Evolutionary conservation across 2,888 invertebrate genomes (phyloP), one percentile per base, ranked within the genome.

Genomic region (Osmoderma eremita): DNA sequence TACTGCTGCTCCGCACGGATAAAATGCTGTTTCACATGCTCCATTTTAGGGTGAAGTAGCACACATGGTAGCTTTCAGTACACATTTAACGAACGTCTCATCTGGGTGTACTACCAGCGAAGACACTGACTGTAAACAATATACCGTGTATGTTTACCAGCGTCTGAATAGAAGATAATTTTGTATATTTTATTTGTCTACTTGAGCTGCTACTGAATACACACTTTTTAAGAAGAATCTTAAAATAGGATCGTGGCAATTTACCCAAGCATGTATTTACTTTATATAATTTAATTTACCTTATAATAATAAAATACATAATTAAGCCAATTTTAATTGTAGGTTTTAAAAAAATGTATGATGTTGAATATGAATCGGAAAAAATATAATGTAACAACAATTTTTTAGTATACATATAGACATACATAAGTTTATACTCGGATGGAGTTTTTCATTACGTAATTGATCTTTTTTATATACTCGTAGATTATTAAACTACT

Each of bases 21-120:
- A 61, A 45, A 38, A 61, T 45, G 45, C 30, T 24, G 36, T 42
- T 66, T 66, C 65, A 66, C 65, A 66, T 66, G 65, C 58, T 66
- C 65, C 61, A 58, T 50, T 66, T 66, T 58, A 58, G 58, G 58
- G 65, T 56, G 65, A 58, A 50, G 48, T 49, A 49, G 50, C 65
- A 66, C 58, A 66, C 50, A 58, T 66, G 65, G 58, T 41, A 49
- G 22, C 41, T 41, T 64, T 64, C 53, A 64, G 51, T 61, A 61
- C 45, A 45, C 58, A 45, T 61, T 61, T 48, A 61, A 61, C 17
- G 45, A 61, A 45, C 58, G 58, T 45, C 45, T 61, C 58, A 61
- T 61, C 58, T 61, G 58, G 13, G 48, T 42, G 24, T 17, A 61
- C 45, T 61, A 61, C 45, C 24, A 61, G 42, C 30, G 30, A 61